These are phyloP conservation scores for Epinephelus cyanopodus DNA, from an alignment of 2,113 vertebrate genomes.

Conservation along the genomic window DNA sequence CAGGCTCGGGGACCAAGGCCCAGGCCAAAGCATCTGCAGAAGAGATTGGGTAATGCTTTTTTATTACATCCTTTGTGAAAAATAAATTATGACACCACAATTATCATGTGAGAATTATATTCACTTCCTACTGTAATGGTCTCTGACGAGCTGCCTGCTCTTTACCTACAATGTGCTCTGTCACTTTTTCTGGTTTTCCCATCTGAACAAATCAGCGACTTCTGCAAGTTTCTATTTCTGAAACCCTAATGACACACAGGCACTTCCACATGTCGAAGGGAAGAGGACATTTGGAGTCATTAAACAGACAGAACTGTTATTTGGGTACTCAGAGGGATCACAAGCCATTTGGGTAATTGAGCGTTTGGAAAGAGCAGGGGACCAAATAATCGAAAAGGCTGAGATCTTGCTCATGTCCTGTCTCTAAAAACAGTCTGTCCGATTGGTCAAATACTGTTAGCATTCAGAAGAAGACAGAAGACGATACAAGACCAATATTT, in stretches of 20 bases:
- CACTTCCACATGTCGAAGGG: not conserved
- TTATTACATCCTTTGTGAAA: not conserved
- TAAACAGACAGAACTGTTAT: constrained; percentile 45
- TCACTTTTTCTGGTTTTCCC: not conserved
- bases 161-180: not conserved
- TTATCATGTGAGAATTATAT: not conserved
- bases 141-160: not conserved
- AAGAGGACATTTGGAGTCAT: constrained; percentile 21
- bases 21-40: constrained; percentile 88
- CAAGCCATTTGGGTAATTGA: constrained; percentile 69
- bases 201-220: not conserved
- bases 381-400: constrained; percentile 45
- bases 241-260: constrained; percentile 10
- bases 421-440: constrained; percentile 18
- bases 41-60: constrained; percentile 10
- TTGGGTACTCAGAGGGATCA: constrained; percentile 46
- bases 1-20: constrained; percentile 87
- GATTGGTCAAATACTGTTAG: not conserved
- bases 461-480: not conserved
- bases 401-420: not conserved
- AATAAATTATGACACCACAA: not conserved
- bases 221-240: not conserved
- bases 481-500: not conserved
- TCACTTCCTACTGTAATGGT: not conserved
- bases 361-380: constrained; percentile 51